Base-by-base conservation (phyloP, 2,113 vertebrate species). In the Sander lucioperca region DNA sequence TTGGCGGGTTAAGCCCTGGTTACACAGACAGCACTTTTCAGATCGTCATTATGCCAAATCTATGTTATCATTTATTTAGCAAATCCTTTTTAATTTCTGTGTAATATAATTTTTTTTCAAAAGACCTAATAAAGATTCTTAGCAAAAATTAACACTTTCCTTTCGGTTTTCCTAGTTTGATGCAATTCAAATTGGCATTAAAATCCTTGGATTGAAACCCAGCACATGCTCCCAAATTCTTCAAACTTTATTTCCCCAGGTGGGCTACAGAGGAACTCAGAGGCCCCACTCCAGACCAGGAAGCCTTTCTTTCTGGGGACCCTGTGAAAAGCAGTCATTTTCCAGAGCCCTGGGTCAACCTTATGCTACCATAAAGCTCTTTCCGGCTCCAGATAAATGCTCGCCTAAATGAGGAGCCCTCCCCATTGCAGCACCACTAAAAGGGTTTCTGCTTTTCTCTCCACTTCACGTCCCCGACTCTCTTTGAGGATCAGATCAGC, bases 371-470 rank as follows among this genome's bases (percentile, higher is more conserved):
- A 91, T 77, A 70, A 86, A 81, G 78, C 36, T 84, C 79, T 77
- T 92, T 88, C 88, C 43, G 76, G 83, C 86, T 84, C 61, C 80
- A 80, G 86, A 86, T 89, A 89, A 90, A 90, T 89, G 80, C 66
- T 74, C 47, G 59, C 69, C 69, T 43, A 56, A 64, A 86, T 69
- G 79, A 84, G 77, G 78, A 78, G 36, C 59, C 72, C 68, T 48
- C 61, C 77, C 62, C 67, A 39, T 79, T 61, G 27, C 51, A 77
- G 59, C 43, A 45, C 78, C 45, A 71, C 61, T 80, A 43, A 83
- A 91, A 64, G 69, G 45, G 18, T 86, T 79, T 67, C 79, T 82
- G 47, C 79, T 74, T 65, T 59, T 64, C 79, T 77, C 53, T n/a
- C 48, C 36, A 43, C 68, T 68, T 25, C 74, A 75, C 21, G 23